Base-by-base conservation (phyloP, 35 echinoderm and acorn worm genomes). In the Heliocidaris tuberculata region DNA sequence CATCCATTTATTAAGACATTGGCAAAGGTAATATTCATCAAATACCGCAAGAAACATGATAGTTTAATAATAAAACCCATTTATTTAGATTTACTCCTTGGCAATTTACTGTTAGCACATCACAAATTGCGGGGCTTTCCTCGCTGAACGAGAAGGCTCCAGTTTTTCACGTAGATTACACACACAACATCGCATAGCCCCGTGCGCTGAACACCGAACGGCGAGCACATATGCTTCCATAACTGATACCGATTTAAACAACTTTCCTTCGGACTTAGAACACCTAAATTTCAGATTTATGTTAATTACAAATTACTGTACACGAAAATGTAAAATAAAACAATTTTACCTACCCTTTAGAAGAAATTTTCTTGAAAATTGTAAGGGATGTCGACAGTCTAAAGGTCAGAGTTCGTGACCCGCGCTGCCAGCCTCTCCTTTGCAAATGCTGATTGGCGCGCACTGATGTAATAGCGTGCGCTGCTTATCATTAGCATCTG, bases 351-450 rank as follows among this genome's bases (percentile, higher is more conserved):
- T 90, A 85, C 94, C 94, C 61, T 92, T 92, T 71, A 30, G 50
- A 60, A 35, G 94, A 92, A 95, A 95, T 49, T 70, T 95, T 90
- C 35, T 35, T 11, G 88, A 92, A 95, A 95, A 95, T 86, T 91
- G 59, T 90, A 59, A 60, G 32, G 90, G 94, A 95, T 91, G 78
- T 92, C 48, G 94, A n/a, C 86, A 92, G 90, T 92, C 90, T 91
- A 95, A 95, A 95, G 94, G 94, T 95, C 94, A 95, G 94, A 95
- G 94, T 95, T 95, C 94, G 94, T 95, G 94, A 95, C 94, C 94
- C 85, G 88, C 94, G 56, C 59, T 95, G 88, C 94, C 78, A 12
- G 85, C 94, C 90, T 24, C 50, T 60, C 27, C 31, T 91, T 47
- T n/a, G 47, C 50, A 59, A 93, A 93, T 93, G 86, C 31, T 95